Conservation (phyloP, 2,888 invertebrate genomes). For the Drosophila melanosoma region DNA sequence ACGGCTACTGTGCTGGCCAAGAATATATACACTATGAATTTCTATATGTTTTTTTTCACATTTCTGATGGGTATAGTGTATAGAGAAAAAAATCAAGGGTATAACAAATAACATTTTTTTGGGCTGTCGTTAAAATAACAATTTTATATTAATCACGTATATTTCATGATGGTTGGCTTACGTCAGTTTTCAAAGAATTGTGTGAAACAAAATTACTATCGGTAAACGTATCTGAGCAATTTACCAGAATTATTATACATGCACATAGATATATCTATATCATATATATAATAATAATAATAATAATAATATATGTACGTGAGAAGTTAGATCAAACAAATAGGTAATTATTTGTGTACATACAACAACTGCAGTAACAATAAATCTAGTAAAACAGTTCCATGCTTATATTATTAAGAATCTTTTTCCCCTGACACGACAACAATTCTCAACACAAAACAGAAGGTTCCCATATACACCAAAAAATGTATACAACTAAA, state of each 20-base stretch:
- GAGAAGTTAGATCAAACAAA: slow-evolving; percentile 23
- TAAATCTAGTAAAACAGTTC: slow-evolving; percentile 1
- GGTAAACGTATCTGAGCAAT: slow-evolving; percentile 19
- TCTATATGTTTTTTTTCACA: neutral
- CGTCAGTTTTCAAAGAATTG: slow-evolving; percentile 15
- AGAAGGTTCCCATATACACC: neutral
- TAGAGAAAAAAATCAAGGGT: neutral
- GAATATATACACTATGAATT: neutral
- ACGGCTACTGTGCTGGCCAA: neutral
- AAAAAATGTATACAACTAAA: neutral
- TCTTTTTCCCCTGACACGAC: neutral
- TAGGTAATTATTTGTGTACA: slow-evolving; percentile 15
- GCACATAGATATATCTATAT: neutral
- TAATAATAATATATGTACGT: slow-evolving; percentile 18
- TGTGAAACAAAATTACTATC: slow-evolving; percentile 17
- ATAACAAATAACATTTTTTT: neutral
- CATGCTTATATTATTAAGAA: neutral
- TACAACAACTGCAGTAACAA: slow-evolving; percentile 9
- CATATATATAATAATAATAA: neutral
- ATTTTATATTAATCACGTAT: neutral
- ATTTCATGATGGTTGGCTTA: neutral
- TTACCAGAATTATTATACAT: slow-evolving; percentile 8
- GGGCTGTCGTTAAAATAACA: neutral
- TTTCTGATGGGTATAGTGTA: neutral
- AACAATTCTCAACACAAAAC: slow-evolving; percentile 13